These are phyloP conservation scores for Silvanus unidentatus DNA, from an alignment of 2,888 invertebrate genomes.

Conservation along the genomic window DNA sequence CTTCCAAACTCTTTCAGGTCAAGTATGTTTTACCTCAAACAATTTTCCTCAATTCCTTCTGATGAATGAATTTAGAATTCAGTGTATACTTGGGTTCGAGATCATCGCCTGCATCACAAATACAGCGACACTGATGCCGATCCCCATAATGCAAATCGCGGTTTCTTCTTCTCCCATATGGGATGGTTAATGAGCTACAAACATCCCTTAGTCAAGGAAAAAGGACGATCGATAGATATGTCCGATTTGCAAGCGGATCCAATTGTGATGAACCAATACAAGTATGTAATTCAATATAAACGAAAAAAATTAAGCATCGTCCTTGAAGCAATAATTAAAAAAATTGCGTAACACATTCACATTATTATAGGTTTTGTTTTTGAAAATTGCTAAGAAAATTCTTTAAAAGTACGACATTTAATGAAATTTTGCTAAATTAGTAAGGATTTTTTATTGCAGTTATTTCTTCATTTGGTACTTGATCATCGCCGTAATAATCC, in stretches of 20 bases:
- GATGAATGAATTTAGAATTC: neutral
- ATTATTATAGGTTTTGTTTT: no score
- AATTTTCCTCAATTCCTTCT: no score
- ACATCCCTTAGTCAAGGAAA: constrained; percentile 67
- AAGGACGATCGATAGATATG: constrained; percentile 64
- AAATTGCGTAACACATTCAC: no score
- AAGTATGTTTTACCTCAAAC: no score
- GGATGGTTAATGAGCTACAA: constrained; percentile 79
- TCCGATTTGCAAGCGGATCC: constrained; percentile 69
- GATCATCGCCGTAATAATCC: neutral
- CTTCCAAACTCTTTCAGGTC: constrained; percentile 69
- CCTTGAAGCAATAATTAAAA: no score
- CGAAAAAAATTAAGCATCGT: neutral
- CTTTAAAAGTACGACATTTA: no score
- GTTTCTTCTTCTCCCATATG: constrained; percentile 84
- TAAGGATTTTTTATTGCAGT: no score
- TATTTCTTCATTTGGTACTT: neutral
- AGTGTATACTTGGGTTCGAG: constrained; percentile 67
- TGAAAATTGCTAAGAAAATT: no score
- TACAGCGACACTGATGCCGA: constrained; percentile 70
- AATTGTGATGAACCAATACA: constrained; percentile 69
- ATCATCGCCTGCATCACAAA: constrained; percentile 77
- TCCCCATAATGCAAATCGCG: constrained; percentile 72
- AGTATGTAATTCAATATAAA: constrained; percentile 49
- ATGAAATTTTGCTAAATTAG: no score